Percentiles rank a stretch among this genome's conserved stretches.
These are phyloP conservation scores for Grus americana DNA, from an alignment of 2,113 vertebrate genomes.

Conservation along the genomic window DNA sequence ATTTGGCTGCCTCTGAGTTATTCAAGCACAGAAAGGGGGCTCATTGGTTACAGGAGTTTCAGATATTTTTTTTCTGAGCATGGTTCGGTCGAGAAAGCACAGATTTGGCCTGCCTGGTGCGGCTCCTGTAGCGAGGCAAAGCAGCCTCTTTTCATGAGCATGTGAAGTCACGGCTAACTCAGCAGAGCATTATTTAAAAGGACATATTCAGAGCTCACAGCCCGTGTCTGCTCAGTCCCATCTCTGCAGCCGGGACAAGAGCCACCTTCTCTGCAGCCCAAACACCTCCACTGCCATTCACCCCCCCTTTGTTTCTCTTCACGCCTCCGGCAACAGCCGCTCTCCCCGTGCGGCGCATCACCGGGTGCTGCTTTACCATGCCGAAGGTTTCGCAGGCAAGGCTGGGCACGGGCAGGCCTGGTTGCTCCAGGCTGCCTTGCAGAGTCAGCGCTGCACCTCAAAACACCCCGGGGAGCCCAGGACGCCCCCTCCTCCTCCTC, in stretches of 20 bases:
- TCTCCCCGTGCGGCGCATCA: rapidly evolving
- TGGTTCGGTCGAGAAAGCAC: rapidly evolving
- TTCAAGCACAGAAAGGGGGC: background rate
- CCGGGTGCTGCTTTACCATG: rapidly evolving
- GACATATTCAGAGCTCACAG: rapidly evolving
- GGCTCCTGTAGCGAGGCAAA: background rate
- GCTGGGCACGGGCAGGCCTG: background rate
- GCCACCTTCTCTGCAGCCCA: background rate
- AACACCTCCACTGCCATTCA: rapidly evolving
- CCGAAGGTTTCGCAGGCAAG: background rate
- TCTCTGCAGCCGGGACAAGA: background rate
- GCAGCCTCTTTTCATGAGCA: background rate
- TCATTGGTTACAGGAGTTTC: background rate
- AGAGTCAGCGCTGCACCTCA: background rate
- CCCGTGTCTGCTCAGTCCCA: rapidly evolving
- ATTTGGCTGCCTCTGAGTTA: constrained; percentile 1
- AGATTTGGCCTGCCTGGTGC: background rate
- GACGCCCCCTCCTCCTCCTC: background rate
- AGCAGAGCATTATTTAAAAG: background rate
- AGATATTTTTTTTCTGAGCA: background rate
- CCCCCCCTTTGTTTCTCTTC: background rate
- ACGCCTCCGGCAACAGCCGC: rapidly evolving
- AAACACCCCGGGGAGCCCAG: background rate
- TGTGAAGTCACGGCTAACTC: background rate
- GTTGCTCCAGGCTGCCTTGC: background rate